Evolutionary conservation across 2,888 invertebrate genomes (phyloP).

Genomic region (Blastobasis lacticolella): DNA sequence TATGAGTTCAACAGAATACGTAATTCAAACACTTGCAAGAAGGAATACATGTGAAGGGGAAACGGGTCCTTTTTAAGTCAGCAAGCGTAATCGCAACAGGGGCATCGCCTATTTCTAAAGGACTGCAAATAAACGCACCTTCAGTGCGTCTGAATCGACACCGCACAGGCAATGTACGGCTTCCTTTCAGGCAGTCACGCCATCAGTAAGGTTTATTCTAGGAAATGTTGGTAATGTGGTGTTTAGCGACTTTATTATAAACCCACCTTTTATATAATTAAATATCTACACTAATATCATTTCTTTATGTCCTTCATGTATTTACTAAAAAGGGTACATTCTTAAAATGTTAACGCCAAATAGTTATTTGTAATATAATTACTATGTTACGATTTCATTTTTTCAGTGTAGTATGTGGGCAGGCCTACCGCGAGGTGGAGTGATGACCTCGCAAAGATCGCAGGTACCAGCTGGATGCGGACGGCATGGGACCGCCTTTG

Average conservation of each 20-base stretch:
- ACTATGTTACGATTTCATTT: too few species aligned
- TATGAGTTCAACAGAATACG: too few species aligned
- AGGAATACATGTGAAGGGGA: constrained; percentile 39
- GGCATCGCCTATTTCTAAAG: constrained; percentile 65
- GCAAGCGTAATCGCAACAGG: constrained; percentile 53
- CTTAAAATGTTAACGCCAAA: too few species aligned
- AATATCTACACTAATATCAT: too few species aligned
- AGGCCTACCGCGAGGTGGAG: constrained; percentile 8
- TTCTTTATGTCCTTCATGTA: too few species aligned
- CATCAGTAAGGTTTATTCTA: too few species aligned
- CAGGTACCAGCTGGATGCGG: too few species aligned
- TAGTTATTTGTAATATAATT: too few species aligned
- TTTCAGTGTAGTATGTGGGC: too few species aligned
- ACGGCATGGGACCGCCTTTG: too few species aligned
- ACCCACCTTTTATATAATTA: too few species aligned
- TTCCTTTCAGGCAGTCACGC: constrained; percentile 27
- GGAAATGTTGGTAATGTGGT: constrained; percentile 17
- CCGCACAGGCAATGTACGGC: constrained; percentile 24
- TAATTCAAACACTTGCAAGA: neutral
- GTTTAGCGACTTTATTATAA: constrained; percentile 1
- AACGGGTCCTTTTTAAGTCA: constrained; percentile 39
- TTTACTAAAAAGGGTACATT: too few species aligned
- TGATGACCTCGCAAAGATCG: constrained; percentile 18
- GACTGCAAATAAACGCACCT: constrained; percentile 63
- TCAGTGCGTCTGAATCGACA: constrained; percentile 62